phyloP scores from a whole-genome alignment of 2,113 vertebrate genomes.

The Brachirus orientalis region DNA sequence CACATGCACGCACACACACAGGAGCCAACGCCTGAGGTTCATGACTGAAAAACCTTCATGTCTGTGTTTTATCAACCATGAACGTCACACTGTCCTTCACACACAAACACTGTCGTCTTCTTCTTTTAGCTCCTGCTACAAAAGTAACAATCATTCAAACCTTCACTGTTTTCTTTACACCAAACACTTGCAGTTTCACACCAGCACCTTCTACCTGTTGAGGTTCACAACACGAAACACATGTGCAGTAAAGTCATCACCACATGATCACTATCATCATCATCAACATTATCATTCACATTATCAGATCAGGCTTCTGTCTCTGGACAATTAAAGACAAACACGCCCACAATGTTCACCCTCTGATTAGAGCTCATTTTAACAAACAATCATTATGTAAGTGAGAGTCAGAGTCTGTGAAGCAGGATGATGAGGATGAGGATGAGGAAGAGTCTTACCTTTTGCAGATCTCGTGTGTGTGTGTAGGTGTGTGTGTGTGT shows the following conservation, averaged over 20 bases:
- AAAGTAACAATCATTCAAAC: too few relatives aligned
- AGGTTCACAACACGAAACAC: too few relatives aligned
- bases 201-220: too few relatives aligned
- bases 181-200: too few relatives aligned
- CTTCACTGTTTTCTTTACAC: too few relatives aligned
- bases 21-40: constrained; percentile 19
- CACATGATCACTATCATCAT: too few relatives aligned
- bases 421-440: not conserved
- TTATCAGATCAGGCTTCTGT: not conserved
- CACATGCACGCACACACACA: too few relatives aligned
- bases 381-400: constrained; percentile 11
- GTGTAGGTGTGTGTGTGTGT: too few relatives aligned
- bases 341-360: not conserved
- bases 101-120: not conserved
- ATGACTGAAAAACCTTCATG: constrained; percentile 33
- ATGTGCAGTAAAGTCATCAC: too few relatives aligned
- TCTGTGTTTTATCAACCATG: constrained; percentile 33
- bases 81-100: constrained; percentile 2
- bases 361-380: constrained; percentile 1
- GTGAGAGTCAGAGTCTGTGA: constrained; percentile 26
- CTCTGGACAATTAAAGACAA: not conserved
- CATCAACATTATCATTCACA: too few relatives aligned
- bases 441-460: constrained; percentile 54
- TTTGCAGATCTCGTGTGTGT: not conserved
- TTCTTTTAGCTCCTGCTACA: too few relatives aligned